These are phyloP conservation scores for Hemibagrus wyckioides DNA, from an alignment of 2,113 vertebrate genomes.

Conservation along the genomic window DNA sequence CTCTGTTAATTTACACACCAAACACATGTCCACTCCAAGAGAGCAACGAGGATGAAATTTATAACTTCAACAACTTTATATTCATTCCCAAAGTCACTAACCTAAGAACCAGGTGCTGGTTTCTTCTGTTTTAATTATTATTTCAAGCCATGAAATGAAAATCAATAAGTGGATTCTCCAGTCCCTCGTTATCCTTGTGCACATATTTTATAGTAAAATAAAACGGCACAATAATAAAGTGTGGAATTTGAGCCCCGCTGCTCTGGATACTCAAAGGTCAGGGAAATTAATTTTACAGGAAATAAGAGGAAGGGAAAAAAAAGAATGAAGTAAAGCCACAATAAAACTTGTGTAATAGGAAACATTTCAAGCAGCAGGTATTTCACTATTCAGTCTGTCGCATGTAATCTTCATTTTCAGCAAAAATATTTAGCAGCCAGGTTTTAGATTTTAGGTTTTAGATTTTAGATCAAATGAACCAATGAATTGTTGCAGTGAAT, in stretches of 20 bases:
- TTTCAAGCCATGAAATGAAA: conserved; percentile 64
- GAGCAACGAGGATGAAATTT: conserved; percentile 33
- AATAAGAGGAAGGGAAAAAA: conserved; percentile 29
- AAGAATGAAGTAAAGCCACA: conserved; percentile 57
- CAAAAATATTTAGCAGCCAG: neutral
- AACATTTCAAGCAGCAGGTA: conserved; percentile 45
- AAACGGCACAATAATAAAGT: conserved; percentile 64
- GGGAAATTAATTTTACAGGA: conserved; percentile 67
- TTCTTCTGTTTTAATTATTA: conserved; percentile 67
- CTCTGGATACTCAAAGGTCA: conserved; percentile 64
- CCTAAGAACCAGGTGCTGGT: conserved; percentile 66
- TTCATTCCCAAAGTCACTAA: conserved; percentile 29
- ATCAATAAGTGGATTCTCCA: conserved; percentile 65
- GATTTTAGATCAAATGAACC: neutral
- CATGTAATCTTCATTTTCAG: conserved; percentile 19
- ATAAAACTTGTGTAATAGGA: conserved; percentile 54
- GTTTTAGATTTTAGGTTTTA: neutral
- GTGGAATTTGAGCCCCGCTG: conserved; percentile 64
- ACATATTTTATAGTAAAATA: conserved; percentile 65
- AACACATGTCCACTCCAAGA: conserved; percentile 6
- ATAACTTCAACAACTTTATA: conserved; percentile 42
- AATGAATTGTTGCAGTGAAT: neutral
- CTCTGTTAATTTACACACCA: conserved; percentile 27
- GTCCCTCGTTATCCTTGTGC: conserved; percentile 68
- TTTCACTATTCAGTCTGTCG: conserved; percentile 49